These are phyloP conservation scores for Thripadectes ignobilis DNA, from an alignment of 2,797 vertebrate species.

Conservation along the genomic window DNA sequence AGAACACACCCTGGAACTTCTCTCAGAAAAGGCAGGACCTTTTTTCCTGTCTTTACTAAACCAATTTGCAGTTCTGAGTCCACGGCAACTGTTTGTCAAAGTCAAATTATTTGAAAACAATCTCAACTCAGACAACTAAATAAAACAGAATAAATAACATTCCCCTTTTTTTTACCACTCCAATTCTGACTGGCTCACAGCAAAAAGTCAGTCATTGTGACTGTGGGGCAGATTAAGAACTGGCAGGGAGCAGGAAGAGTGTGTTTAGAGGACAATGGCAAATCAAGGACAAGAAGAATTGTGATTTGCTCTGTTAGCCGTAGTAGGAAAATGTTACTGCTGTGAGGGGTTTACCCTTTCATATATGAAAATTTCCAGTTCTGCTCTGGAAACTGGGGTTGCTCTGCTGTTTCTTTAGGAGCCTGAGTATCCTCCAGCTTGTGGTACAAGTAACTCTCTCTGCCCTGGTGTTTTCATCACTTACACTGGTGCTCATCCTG, in stretches of 20 bases:
- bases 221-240: neutral
- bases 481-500: fast-evolving
- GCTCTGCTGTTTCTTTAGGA: neutral
- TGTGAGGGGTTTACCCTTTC: neutral
- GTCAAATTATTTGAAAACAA: slow-evolving; percentile 1
- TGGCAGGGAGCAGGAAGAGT: neutral
- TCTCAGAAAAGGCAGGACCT: neutral
- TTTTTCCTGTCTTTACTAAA: neutral
- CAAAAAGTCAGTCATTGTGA: neutral
- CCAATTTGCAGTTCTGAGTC: neutral
- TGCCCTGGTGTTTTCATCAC: neutral
- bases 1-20: neutral
- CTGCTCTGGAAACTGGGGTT: neutral
- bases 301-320: neutral
- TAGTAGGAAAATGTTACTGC: neutral
- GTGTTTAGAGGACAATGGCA: neutral
- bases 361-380: neutral
- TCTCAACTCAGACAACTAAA: neutral
- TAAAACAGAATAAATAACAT: neutral
- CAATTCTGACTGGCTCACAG: neutral
- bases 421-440: neutral
- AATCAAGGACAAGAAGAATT: neutral
- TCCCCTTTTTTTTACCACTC: neutral
- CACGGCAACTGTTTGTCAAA: neutral
- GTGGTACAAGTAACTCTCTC: neutral